Base-by-base conservation (phyloP, 2,113 vertebrate species). In the Merops nubicus region DNA sequence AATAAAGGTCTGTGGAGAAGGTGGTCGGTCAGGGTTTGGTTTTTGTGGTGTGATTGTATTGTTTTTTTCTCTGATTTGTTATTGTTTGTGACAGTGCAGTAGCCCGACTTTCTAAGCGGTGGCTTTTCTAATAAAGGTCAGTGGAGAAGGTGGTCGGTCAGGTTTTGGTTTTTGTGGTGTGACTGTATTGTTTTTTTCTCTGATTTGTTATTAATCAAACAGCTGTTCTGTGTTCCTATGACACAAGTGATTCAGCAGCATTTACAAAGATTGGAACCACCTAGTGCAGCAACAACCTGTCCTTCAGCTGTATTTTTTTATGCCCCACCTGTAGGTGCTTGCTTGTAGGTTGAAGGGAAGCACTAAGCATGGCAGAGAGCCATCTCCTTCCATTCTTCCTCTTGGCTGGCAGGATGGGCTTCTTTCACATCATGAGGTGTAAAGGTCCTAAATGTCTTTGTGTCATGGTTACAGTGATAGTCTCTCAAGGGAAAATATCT, bases 401-500 rank as follows among this genome's bases (percentile, higher is more conserved):
- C 47, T 85, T 84, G 40, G n/a, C 72, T 86, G 40, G 38, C 54
- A 65, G 53, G 50, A 76, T 89, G 85, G 31, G 16, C 38, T 92
- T 82, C n/a, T 69, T 74, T 77, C 31, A 67, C 34, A 60, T 91
- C 19, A n/a, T 34, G 88, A 87, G 31, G 42, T 89, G 40, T 62
- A 42, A 73, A 65, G 25, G 40, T 79, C 70, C 78, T 91, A 92
- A 92, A 91, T 96, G 74, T 48, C 88, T 50, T 48, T 65, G 15
- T 79, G 83, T 78, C 63, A 17, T 9, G 2, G 48, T 65, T 73
- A 80, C 20, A 73, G 53, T 80, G 60, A 68, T n/a, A 81, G 20
- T 83, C n/a, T 38, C 59, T 85, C 38, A 48, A 57, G 91, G 85
- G 81, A 96, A 92, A 77, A 64, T 20, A 38, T 92, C 40, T 88